Conservation (phyloP, 2,113 vertebrate genomes). For the Tautogolabrus adspersus region DNA sequence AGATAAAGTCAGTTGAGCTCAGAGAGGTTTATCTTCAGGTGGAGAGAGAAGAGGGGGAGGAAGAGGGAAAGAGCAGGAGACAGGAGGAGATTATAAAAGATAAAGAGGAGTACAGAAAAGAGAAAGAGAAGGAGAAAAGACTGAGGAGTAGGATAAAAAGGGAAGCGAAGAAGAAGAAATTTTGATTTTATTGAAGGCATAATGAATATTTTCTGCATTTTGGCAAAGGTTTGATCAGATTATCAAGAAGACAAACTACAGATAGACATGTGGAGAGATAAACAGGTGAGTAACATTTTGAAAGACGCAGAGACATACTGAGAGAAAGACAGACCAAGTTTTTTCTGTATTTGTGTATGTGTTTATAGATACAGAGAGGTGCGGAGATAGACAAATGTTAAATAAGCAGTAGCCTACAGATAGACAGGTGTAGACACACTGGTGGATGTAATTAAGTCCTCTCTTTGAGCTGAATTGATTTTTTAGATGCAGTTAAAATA, state of each 20-base stretch:
- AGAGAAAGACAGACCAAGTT: not conserved
- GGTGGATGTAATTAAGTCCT: too few relatives aligned
- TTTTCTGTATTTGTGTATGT: not conserved
- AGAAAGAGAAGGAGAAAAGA: not conserved
- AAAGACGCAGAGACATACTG: not conserved
- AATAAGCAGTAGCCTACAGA: too few relatives aligned
- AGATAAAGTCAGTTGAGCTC: not conserved
- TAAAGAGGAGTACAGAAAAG: not conserved
- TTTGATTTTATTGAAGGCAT: not conserved
- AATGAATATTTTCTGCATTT: not conserved
- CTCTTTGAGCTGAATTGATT: too few relatives aligned
- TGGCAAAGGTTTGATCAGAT: slow-evolving; percentile 34
- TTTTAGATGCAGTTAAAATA: too few relatives aligned
- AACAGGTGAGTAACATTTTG: not conserved
- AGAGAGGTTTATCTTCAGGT: slow-evolving; percentile 18
- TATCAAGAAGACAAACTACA: not conserved
- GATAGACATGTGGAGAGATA: not conserved
- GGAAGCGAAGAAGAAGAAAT: slow-evolving; percentile 3
- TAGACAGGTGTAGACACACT: too few relatives aligned
- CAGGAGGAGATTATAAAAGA: slow-evolving; percentile 9
- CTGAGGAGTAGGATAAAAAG: not conserved
- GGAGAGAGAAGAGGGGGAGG: not conserved
- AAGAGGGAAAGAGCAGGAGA: not conserved
- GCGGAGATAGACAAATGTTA: not conserved
- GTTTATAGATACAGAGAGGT: not conserved